These are phyloP conservation scores for Tragelaphus strepsiceros DNA, from an alignment of 2,113 vertebrate species.

Conservation along the genomic window DNA sequence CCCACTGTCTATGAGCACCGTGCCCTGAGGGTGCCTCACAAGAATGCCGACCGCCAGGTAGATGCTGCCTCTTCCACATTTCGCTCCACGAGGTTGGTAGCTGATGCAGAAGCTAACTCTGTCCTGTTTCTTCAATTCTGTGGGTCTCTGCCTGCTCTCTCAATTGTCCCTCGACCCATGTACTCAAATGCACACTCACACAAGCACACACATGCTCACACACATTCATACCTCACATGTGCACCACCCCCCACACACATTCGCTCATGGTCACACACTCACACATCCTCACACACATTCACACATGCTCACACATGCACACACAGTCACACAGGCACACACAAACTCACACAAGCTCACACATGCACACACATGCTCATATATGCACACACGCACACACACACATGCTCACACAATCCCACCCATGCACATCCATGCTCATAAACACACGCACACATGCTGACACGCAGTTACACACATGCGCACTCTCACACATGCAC, in stretches of 20 bases:
- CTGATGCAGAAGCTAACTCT: fast-evolving
- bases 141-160: neutral
- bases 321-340: fast-evolving
- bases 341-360: no score
- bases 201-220: no score
- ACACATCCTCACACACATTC: no score
- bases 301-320: no score
- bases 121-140: neutral
- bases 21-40: neutral
- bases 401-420: neutral
- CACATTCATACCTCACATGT: neutral
- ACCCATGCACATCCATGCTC: neutral
- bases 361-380: no score
- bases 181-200: neutral
- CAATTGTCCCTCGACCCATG: fast-evolving
- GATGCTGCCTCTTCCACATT: fast-evolving
- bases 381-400: no score
- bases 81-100: fast-evolving
- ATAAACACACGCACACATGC: neutral
- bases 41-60: fast-evolving
- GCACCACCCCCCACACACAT: neutral
- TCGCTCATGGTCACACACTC: no score
- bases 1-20: neutral
- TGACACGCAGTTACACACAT: neutral
- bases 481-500: neutral